Base-by-base conservation (phyloP, 2,888 invertebrate species). In the Eubasilissa splendida region DNA sequence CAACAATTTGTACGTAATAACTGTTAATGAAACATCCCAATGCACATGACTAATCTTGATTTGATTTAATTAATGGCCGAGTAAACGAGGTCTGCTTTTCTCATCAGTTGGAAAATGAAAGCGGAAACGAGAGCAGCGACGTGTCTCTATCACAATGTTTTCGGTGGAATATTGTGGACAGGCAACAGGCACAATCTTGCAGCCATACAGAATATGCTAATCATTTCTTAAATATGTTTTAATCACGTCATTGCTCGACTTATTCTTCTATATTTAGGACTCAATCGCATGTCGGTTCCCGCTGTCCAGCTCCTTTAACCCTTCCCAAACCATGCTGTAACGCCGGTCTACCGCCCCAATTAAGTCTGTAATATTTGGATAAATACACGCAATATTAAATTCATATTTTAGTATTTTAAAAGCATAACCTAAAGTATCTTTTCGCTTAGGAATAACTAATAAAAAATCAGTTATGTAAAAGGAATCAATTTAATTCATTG, bases 21-120 rank as follows among this genome's bases (percentile, higher is more conserved):
- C n/a, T 33, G 73, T 58, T 73, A 73, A 73, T 73, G 73, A 73
- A 73, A 73, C 73, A 73, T 58, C 52, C 42, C 33, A 56, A 33
- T 9, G 66, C 14, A n/a, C 14, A 52, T 75, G 75, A 75, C 75
- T 75, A 75, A 75, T 75, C 60, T 22, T n/a, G 60, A 52, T 75
- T 50, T 75, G 50, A 50, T 60, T 75, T 75, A 75, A 75, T 75
- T 77, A 80, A 80, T 77, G 74, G 78, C 70, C 74, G 60, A 71
- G 50, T 59, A 52, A 60, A 56, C 68, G 60, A 54, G 31, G 77
- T 77, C 82, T 82, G 82, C 12, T 82, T 68, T 75, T 77, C 77
- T 82, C 82, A 82, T 82, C 71, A 82, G 42, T 65, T 66, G 22
- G 68, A 50, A 58, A 52, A 68, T 42, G 31, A 56, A 52, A 59